Evolutionary conservation across 37 sponge, comb jelly and placozoan genomes (phyloP), one percentile per base, ranked within the genome.

Genomic region (Halisarca cf. caerulea): DNA sequence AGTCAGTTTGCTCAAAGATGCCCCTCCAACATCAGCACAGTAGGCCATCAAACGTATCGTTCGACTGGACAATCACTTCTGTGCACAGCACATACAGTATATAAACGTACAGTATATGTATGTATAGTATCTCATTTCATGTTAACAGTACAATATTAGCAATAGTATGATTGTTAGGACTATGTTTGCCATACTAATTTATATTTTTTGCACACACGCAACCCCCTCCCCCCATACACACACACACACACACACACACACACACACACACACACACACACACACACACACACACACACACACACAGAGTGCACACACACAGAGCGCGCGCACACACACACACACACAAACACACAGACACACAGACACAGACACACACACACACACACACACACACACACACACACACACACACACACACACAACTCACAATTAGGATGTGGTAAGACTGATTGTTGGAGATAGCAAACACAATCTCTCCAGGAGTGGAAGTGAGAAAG

Each of bases 291-390:
- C 9, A 6, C 64, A 59, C 41, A 59, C 82, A 27, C 82, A 62
- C 43, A 40, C 62, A 62, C 82, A 74, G 35, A 2, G 79, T 66
- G 3, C 42, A 47, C n/a, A n/a, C n/a, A n/a, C n/a, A n/a, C n/a
- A n/a, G n/a, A n/a, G n/a, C n/a, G n/a, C n/a, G n/a, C n/a, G n/a
- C n/a, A n/a, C n/a, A n/a, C n/a, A n/a, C n/a, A n/a, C n/a, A 1
- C 40, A 82, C 2, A 82, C 3, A 6, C 58, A 66, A 23, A 66
- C 36, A 23, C 72, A 88, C 79, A 17, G 83, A 83, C 33, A 78
- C 66, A 17, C 40, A 44, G 25, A 40, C 6, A 0, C 27, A 41
- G 21, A 66, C 58, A 41, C 57, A 42, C 42, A 32, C 2, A 14
- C 40, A 42, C 3, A 35, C 80, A 51, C 51, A 20, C 41, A 27